Base-by-base conservation (phyloP, 2,888 invertebrate species). In the Oscheius sp. region DNA sequence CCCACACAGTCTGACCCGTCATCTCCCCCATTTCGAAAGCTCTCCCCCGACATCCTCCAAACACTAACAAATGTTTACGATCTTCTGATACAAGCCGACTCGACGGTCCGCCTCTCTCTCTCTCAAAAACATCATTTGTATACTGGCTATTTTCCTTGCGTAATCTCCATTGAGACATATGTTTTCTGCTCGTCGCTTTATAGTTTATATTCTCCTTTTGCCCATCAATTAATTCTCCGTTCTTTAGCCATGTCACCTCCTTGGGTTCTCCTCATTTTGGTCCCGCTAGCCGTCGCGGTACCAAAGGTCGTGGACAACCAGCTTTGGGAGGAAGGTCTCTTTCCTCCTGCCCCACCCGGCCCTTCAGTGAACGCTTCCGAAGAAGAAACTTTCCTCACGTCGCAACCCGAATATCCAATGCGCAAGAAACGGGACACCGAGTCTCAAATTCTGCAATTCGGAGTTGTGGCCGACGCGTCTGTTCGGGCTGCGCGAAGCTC, bases 401-500 rank as follows among this genome's bases (percentile, higher is more conserved):
- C 66, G 13, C 49, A 46, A 49, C 45, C 21, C 6, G n/a, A n/a
- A 12, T 16, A 16, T 16, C 18, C n/a, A 6, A 21, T 12, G 13
- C 69, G 69, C 21, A 29, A 41, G 41, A 27, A 41, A 21, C 21
- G 55, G 13, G 56, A 55, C 45, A 56, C 55, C 13, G 69, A 35
- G 63, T n/a, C 43, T 5, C 18, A 43, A 13, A 55, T 73, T n/a
- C 25, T 69, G 21, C 73, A 69, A 49, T n/a, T 58, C 43, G 73
- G 72, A 3, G 64, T 68, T 13, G 43, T 35, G 18, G 70, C 49
- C 13, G 73, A 78, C 53, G 75, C 73, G 25, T 55, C 46, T 3
- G 76, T 78, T 18, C 63, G 78, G 18, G 27, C 70, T 25, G 63
- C 69, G 12, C 55, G 78, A 7, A 35, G 71, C 23, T 78, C 78